Percentiles rank a stretch among this genome's conserved stretches.
These are phyloP conservation scores for Odocoileus hemionus DNA, from an alignment of 2,113 vertebrate species.

Conservation along the genomic window DNA sequence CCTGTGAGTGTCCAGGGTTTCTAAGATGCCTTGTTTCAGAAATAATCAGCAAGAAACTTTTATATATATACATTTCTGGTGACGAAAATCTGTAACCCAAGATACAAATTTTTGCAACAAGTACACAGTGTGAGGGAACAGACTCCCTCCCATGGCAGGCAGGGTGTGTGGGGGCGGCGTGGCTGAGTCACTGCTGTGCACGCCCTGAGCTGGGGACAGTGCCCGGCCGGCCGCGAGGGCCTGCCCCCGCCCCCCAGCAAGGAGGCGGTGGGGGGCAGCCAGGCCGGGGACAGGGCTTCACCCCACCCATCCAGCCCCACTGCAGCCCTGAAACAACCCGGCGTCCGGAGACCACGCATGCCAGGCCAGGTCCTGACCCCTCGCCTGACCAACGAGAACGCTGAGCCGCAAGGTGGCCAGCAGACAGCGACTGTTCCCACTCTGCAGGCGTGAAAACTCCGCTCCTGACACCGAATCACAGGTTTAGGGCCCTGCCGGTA, in stretches of 20 bases:
- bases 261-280: not conserved
- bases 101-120: not conserved
- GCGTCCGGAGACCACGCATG: rapidly evolving
- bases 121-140: not conserved
- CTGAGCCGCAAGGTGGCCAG: rapidly evolving
- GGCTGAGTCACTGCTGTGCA: not conserved
- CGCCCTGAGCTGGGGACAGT: not conserved
- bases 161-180: not conserved
- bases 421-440: not conserved
- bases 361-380: not conserved
- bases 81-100: conserved; percentile 15
- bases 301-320: not conserved
- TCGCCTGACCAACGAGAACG: rapidly evolving
- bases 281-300: not conserved
- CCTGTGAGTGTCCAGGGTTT: not conserved
- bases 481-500: not conserved
- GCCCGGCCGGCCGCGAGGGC: not conserved
- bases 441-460: not conserved
- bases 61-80: not conserved
- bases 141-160: not conserved
- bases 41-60: not conserved
- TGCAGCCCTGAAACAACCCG: not conserved
- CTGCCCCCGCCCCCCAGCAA: no score
- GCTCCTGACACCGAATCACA: not conserved
- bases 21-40: not conserved